Evolutionary conservation across 2,113 vertebrate species (phyloP).

Genomic region (Micronisus gabar): DNA sequence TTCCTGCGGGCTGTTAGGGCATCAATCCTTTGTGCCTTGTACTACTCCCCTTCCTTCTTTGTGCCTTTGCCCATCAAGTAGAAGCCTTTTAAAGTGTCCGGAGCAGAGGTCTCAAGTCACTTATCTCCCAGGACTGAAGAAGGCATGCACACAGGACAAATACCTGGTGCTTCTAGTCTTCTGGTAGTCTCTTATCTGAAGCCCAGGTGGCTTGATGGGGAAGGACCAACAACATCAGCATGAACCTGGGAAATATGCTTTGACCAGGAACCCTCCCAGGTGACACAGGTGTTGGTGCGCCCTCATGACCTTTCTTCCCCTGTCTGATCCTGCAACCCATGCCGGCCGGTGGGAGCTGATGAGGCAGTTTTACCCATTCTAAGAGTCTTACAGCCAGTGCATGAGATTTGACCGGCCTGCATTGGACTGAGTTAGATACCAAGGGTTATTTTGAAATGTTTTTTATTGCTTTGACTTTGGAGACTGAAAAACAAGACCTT

Average conservation of each 20-base stretch:
- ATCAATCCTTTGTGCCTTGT: background rate
- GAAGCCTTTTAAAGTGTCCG: background rate
- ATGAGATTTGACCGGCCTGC: background rate
- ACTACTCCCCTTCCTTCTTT: background rate
- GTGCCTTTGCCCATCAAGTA: background rate
- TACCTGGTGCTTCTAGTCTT: background rate
- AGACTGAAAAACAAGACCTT: background rate
- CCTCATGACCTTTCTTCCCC: background rate
- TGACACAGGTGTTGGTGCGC: background rate
- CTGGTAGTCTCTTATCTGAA: background rate
- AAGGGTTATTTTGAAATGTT: background rate
- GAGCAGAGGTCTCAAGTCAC: background rate
- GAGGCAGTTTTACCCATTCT: background rate
- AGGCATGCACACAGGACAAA: background rate
- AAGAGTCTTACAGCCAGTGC: background rate
- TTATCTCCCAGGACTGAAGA: background rate
- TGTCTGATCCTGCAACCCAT: background rate
- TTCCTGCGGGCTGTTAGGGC: rapidly evolving
- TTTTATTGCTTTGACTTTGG: background rate
- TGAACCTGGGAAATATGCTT: background rate
- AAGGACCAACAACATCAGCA: background rate
- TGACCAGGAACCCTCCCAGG: background rate
- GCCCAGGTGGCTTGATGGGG: background rate
- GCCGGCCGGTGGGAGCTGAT: background rate
- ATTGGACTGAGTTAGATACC: background rate